Base-by-base conservation (phyloP, 2,888 invertebrate genomes). In the Erebia ligea region DNA sequence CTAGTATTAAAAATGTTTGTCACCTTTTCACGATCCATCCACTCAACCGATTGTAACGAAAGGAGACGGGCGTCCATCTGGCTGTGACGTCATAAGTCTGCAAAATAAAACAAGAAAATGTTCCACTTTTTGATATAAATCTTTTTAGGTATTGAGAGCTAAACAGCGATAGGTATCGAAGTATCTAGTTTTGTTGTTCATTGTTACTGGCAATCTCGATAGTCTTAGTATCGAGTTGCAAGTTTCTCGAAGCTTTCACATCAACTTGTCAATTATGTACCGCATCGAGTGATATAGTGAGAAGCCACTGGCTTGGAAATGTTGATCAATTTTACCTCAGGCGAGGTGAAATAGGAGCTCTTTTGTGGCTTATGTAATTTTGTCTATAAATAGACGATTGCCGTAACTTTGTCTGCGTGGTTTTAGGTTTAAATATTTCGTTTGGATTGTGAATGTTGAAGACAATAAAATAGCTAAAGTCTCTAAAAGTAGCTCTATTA, bases 251-350 rank as follows among this genome's bases (percentile, higher is more conserved):
- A 61, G 61, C 40, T 61, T 45, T 61, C 61, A 61, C 42, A 42
- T 61, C 61, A 61, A 4, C 61, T 42, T 61, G 61, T 61, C 61
- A 61, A 61, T 61, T 61, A 61, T 17, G 61, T 61, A 17, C 61
- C 61, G 42, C 19, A 61, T 4, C 42, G 42, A 61, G 61, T 61
- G 61, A 19, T 61, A 42, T 61, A 61, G 17, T n/a, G 61, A 61
- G 61, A n/a, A 61, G 61, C 42, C 40, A 11, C 42, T 42, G 42
- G 40, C 61, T 42, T 19, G 42, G 61, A 17, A 61, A 61, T 45
- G 42, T 3, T 59, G 25, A 59, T 45, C 13, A 45, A 19, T 19
- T 17, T 42, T 45, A 17, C 17, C 54, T 54, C 17, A 52, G 52
- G 17, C 17, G 3, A 54, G 19, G 17, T 10, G 9, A 54, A 54